Conservation (phyloP, 2,797 vertebrate genomes). For the Vultur gryphus region DNA sequence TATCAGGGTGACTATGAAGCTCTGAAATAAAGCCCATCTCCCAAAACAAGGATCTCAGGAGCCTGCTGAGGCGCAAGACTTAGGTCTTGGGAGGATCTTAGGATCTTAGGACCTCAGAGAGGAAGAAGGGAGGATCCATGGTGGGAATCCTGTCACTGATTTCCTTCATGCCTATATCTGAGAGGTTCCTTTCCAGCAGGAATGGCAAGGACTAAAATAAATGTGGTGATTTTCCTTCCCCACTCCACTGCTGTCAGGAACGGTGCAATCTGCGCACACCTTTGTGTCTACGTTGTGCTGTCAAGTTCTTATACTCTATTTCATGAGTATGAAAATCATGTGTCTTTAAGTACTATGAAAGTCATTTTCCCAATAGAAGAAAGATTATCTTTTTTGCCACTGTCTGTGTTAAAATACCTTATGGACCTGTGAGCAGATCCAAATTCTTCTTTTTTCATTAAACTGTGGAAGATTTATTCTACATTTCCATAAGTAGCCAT, state of each 20-base stretch:
- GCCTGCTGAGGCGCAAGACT: neutral
- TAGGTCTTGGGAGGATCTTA: neutral
- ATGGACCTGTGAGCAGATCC: neutral
- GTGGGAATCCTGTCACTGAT: neutral
- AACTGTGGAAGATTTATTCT: conserved; percentile 30
- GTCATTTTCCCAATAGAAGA: neutral
- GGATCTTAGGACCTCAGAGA: neutral
- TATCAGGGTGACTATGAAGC: neutral
- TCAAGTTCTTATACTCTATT: neutral
- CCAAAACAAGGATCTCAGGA: neutral
- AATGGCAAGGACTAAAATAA: neutral
- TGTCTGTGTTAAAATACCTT: neutral
- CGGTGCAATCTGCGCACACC: neutral
- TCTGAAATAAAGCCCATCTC: neutral
- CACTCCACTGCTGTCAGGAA: neutral
- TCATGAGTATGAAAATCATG: neutral
- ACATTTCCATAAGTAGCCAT: conserved; percentile 46
- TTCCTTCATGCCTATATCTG: neutral
- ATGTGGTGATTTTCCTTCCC: neutral
- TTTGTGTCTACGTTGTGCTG: neutral
- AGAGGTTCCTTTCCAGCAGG: neutral
- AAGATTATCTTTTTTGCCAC: neutral
- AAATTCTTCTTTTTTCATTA: conserved; percentile 20
- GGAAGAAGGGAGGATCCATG: neutral
- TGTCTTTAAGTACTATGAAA: neutral